Evolutionary conservation across 2,797 vertebrate genomes (phyloP).

Genomic region (Nannoperca australis): DNA sequence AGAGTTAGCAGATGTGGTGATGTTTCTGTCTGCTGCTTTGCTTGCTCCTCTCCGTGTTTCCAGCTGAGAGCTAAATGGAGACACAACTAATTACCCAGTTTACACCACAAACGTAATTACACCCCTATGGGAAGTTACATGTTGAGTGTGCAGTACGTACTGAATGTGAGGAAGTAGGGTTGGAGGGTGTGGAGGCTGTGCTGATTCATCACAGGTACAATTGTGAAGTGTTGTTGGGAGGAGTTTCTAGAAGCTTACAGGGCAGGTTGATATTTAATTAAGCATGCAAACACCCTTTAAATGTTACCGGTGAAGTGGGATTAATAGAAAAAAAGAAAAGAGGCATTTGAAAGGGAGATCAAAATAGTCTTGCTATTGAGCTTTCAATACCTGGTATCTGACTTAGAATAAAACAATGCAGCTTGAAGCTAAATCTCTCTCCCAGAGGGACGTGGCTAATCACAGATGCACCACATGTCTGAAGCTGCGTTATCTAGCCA

Average conservation of each 20-base stretch:
- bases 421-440: slow-evolving; percentile 58
- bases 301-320: slow-evolving; percentile 17
- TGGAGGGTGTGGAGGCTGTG: background rate
- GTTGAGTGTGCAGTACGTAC: slow-evolving; percentile 31
- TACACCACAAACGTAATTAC: slow-evolving; percentile 75
- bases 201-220: slow-evolving; percentile 36
- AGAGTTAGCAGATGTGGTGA: slow-evolving; percentile 57
- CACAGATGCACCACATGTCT: slow-evolving; percentile 59
- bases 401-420: slow-evolving; percentile 53
- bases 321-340: slow-evolving; percentile 24
- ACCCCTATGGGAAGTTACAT: slow-evolving; percentile 62
- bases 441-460: slow-evolving; percentile 63
- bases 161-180: slow-evolving; percentile 18
- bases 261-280: slow-evolving; percentile 47
- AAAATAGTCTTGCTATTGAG: slow-evolving; percentile 23
- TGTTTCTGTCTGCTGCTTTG: slow-evolving; percentile 51
- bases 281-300: slow-evolving; percentile 34
- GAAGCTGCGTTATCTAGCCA: slow-evolving; percentile 55
- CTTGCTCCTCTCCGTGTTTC: slow-evolving; percentile 48
- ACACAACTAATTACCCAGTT: slow-evolving; percentile 75
- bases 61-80: slow-evolving; percentile 75
- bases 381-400: slow-evolving; percentile 46
- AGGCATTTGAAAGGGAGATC: slow-evolving; percentile 19
- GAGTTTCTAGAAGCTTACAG: slow-evolving; percentile 33
- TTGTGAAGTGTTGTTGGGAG: slow-evolving; percentile 14